These are phyloP conservation scores for Baryphthengus martii DNA, from an alignment of 2,113 vertebrate genomes.

Conservation along the genomic window DNA sequence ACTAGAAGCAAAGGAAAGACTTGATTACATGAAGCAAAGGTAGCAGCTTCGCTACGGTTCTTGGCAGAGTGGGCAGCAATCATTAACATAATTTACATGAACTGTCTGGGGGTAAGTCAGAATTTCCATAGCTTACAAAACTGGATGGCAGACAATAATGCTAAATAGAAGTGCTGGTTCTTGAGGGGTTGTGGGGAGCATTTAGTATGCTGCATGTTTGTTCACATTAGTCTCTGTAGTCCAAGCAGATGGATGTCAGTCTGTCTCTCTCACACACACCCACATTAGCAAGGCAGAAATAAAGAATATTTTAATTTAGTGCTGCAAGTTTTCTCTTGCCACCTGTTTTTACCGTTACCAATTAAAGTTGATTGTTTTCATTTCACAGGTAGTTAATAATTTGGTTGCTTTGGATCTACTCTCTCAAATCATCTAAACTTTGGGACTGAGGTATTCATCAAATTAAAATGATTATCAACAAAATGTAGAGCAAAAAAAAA, in stretches of 20 bases:
- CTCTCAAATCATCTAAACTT: neutral
- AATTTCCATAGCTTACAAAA: neutral
- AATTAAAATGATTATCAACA: neutral
- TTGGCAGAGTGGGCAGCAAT: neutral
- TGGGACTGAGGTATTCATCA: neutral
- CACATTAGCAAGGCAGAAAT: neutral
- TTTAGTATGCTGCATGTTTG: slow-evolving; percentile 24
- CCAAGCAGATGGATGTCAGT: slow-evolving; percentile 52
- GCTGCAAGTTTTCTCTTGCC: slow-evolving; percentile 4
- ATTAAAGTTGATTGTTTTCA: neutral
- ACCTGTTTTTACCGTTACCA: slow-evolving; percentile 27
- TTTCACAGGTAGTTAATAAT: neutral
- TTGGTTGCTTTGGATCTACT: neutral
- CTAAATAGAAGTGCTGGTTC: slow-evolving; percentile 10
- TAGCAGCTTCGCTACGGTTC: neutral
- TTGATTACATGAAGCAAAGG: neutral
- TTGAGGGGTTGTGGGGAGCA: neutral
- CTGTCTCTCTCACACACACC: neutral
- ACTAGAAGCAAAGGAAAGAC: neutral
- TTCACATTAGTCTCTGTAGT: slow-evolving; percentile 21
- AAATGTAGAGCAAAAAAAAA: neutral
- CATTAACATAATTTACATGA: slow-evolving; percentile 15
- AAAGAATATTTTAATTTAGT: slow-evolving; percentile 1
- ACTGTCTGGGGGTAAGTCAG: neutral
- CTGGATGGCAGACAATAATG: neutral